Evolutionary conservation across 2,113 vertebrate genomes (phyloP), one percentile per base, ranked within the genome.

Genomic region (Speoplatyrhinus poulsoni): DNA sequence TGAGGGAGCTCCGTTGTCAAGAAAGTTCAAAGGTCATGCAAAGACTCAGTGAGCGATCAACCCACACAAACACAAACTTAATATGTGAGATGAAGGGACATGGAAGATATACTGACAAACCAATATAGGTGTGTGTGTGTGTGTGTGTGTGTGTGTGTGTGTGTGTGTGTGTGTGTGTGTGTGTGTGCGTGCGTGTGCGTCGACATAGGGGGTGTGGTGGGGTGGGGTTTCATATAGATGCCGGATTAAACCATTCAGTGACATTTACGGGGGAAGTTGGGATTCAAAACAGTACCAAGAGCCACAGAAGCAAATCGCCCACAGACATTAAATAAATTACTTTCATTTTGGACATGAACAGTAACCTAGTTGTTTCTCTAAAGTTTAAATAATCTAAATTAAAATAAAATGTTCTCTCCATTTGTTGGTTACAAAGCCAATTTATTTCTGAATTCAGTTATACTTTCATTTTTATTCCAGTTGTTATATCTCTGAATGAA

Each of bases 1-100:
- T 65, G 54, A 80, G 65, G 64, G 41, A 3, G 58, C 65, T 64
- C 64, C 76, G 67, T 84, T 88, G 80, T 89, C 83, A 88, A 73
- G 64, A 61, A 55, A 50, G 82, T 61, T 81, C 83, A 88, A 73
- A 85, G 81, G 80, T 83, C 74, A 76, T 36, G 26, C 12, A n/a
- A 66, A 54, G 61, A 48, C 15, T 11, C 48, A 12, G 61, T 68
- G 65, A 54, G 52, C 56, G 50, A 12, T 17, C 67, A 26, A 69
- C 52, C 71, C 19, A 41, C 36, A 6, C 36, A 41, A 41, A 41
- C 36, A 41, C 36, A 41, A 41, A 58, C 49, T 0, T 8, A 60
- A 33, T 9, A 19, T 6, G 36, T 9, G 0, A 26, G 65, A 19
- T 68, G 81, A 87, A 59, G 74, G 63, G 33, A 41, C 67, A 58